Base-by-base conservation (phyloP, 2,113 vertebrate genomes). In the Dicerorhinus sumatrensis region DNA sequence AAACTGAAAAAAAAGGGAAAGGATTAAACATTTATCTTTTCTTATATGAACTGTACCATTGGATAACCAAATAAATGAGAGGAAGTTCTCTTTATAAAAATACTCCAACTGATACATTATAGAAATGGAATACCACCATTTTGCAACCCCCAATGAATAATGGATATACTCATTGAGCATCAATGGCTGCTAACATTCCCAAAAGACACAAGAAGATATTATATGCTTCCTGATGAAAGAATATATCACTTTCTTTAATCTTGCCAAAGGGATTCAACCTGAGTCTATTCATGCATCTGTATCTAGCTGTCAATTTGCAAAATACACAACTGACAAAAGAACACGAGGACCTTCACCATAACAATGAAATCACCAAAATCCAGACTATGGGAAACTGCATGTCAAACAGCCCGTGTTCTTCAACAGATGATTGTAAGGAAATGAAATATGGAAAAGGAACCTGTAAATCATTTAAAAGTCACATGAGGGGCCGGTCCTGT, bases 101-200 rank as follows among this genome's bases (percentile, higher is more conserved):
- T 33, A 51, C 21, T 54, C 42, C 8, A 80, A 20, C 4, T 81
- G 77, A 77, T 69, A 36, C 8, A 21, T 83, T 63, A 67, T 46
- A 48, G 29, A n/a, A 82, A 58, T 75, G 27, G 48, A 72, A 48
- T 54, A 70, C 83, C 23, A 39, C 88, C 51, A 54, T 89, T 96
- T 96, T 72, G 46, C 18, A 62, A 54, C 51, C 27, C 23, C 69
- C n/a, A 60, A 10, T 27, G 77, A 70, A 79, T 84, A 36, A 84
- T 77, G 69, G 27, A 42, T 79, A 0, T 54, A 62, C 20, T 83
- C 39, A 46, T 3, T 80, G 48, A 79, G 8, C 42, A 77, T 77
- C 54, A 31, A 16, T 76, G 69, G 36, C 76, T 91, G n/a, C 75
- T 96, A 80, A 51, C 69, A 88, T 67, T 96, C 70, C 83, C 56